Percentiles rank a stretch among this genome's conserved stretches.
These are phyloP conservation scores for Neolamprologus caudopunctatus DNA, from an alignment of 2,113 vertebrate species.

Conservation along the genomic window DNA sequence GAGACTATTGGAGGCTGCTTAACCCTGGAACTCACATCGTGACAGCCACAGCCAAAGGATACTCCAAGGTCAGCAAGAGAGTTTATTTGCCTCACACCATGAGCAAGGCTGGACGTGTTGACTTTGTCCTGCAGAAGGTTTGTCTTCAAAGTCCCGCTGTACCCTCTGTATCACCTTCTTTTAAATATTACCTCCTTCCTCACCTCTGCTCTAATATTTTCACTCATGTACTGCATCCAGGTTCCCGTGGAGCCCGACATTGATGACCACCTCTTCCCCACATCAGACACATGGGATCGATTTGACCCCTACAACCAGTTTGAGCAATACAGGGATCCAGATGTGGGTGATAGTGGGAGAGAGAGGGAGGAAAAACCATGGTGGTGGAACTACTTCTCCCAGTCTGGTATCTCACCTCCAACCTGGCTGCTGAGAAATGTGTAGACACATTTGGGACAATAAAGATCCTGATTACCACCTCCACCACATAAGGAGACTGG, in stretches of 20 bases:
- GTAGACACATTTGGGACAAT: constrained; percentile 9
- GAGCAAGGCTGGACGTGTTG: constrained; percentile 78
- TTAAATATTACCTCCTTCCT: background rate
- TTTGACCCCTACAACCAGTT: constrained; percentile 76
- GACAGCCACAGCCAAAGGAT: constrained; percentile 81
- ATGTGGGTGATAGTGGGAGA: constrained; percentile 26
- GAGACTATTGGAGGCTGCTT: constrained; percentile 92
- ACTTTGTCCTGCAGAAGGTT: constrained; percentile 81
- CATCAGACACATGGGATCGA: constrained; percentile 58
- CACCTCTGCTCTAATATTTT: background rate
- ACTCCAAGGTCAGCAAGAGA: constrained; percentile 80
- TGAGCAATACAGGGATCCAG: constrained; percentile 55
- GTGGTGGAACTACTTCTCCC: constrained; percentile 96
- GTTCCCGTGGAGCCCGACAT: constrained; percentile 61
- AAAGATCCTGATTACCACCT: background rate
- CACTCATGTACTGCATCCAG: background rate
- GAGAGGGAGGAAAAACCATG: constrained; percentile 82
- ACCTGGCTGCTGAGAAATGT: constrained; percentile 85
- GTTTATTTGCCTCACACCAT: constrained; percentile 78
- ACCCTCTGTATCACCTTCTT: background rate
- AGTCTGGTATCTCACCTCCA: constrained; percentile 77
- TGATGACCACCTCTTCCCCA: constrained; percentile 63
- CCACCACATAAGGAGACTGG: background rate
- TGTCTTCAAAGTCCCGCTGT: background rate
- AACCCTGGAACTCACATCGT: constrained; percentile 81